Evolutionary conservation across 2,113 vertebrate genomes (phyloP).

Genomic region (Otocyon megalotis): DNA sequence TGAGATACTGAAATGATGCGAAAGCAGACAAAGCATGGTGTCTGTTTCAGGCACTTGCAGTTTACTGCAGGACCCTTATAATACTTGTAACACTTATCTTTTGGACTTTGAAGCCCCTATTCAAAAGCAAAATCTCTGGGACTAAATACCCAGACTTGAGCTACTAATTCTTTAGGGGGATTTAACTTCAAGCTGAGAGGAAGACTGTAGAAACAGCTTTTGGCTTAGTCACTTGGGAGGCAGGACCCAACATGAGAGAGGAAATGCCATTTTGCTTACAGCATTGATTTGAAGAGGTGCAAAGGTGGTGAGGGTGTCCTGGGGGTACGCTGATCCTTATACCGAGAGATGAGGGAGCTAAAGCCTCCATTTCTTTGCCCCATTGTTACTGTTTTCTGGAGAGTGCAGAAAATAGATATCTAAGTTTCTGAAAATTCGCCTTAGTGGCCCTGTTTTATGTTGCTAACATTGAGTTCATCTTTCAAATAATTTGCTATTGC

Average conservation of each 20-base stretch:
- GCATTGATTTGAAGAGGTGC: neutral
- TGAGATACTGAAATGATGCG: neutral
- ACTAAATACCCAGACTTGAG: constrained; percentile 14
- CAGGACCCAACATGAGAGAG: neutral
- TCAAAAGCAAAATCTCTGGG: neutral
- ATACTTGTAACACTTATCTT: neutral
- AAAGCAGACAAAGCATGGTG: neutral
- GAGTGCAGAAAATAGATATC: neutral
- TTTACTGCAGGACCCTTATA: neutral
- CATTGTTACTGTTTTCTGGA: neutral
- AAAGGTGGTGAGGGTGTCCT: neutral
- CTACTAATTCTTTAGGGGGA: neutral
- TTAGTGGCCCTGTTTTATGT: neutral
- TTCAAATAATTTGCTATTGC: neutral
- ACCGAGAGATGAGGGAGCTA: neutral
- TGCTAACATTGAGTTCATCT: neutral
- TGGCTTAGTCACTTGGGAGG: neutral
- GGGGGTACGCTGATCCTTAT: neutral
- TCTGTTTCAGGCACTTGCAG: neutral
- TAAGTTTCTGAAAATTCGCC: neutral
- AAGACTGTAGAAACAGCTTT: neutral
- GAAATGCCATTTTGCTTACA: constrained; percentile 15
- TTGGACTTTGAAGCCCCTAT: neutral
- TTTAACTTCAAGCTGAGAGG: constrained; percentile 8
- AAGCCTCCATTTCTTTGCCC: neutral